These are phyloP conservation scores for Argyrosomus regius DNA, from an alignment of 2,797 vertebrate genomes.

Conservation along the genomic window DNA sequence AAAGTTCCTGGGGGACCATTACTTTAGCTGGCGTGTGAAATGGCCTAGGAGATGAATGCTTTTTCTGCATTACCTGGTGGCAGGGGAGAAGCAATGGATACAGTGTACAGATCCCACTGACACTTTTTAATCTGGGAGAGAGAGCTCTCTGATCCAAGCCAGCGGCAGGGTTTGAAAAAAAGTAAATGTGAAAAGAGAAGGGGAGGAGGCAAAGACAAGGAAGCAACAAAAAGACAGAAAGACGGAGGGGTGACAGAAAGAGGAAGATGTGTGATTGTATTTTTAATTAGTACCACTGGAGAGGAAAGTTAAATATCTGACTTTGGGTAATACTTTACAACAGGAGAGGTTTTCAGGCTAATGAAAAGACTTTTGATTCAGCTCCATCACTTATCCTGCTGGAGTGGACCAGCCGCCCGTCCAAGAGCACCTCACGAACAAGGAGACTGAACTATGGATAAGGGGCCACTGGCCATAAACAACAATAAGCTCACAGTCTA, in stretches of 20 bases:
- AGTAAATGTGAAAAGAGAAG: constrained; percentile 32
- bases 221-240: constrained; percentile 29
- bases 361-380: constrained; percentile 66
- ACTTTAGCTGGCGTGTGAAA: constrained; percentile 81
- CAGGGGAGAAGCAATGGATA: constrained; percentile 71
- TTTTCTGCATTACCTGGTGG: constrained; percentile 78
- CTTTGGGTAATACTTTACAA: constrained; percentile 45
- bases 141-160: constrained; percentile 64
- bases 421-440: constrained; percentile 8
- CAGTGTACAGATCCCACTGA: constrained; percentile 59
- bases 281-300: constrained; percentile 61
- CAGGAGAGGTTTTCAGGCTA: constrained; percentile 53
- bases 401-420: constrained; percentile 25
- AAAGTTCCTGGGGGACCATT: constrained; percentile 77
- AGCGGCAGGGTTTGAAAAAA: constrained; percentile 30
- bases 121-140: constrained; percentile 75
- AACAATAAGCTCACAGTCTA: constrained; percentile 58
- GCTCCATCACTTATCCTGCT: constrained; percentile 33
- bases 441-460: constrained; percentile 18
- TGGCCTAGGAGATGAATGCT: constrained; percentile 80
- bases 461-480: constrained; percentile 43
- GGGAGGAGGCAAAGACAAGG: constrained; percentile 20
- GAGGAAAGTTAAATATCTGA: constrained; percentile 56
- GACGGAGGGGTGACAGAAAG: constrained; percentile 26
- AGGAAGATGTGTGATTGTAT: constrained; percentile 52